Conservation (phyloP, 2,113 vertebrate genomes). For the Cromileptes altivelis region DNA sequence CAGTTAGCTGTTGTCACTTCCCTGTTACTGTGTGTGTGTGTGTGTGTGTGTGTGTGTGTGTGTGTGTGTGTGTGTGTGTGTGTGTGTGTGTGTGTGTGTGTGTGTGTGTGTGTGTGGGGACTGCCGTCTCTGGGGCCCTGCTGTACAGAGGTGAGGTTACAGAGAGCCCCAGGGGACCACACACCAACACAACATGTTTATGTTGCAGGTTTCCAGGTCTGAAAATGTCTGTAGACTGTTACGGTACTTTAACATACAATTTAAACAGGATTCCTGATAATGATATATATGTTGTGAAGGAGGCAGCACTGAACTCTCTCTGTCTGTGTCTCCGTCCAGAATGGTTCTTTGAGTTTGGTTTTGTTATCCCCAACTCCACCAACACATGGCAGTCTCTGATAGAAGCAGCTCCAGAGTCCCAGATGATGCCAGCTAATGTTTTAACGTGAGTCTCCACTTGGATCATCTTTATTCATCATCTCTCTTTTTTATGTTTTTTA, state of each 20-base stretch:
- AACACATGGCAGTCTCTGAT: slow-evolving; percentile 99
- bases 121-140: slow-evolving; percentile 13
- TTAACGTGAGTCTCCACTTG: slow-evolving; percentile 92
- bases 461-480: neutral
- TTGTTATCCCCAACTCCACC: slow-evolving; percentile 99
- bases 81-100: no score
- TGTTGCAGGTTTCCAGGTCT: slow-evolving; percentile 19
- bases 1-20: slow-evolving; percentile 7
- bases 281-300: neutral
- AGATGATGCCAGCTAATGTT: slow-evolving; percentile 99
- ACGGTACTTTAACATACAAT: neutral
- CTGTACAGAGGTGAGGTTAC: slow-evolving; percentile 6
- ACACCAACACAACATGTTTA: slow-evolving; percentile 55
- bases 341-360: slow-evolving; percentile 99
- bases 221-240: neutral
- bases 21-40: slow-evolving; percentile 24
- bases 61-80: no score
- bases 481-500: neutral
- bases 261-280: neutral
- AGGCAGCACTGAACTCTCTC: slow-evolving; percentile 10
- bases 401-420: slow-evolving; percentile 98
- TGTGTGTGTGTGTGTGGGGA: slow-evolving; percentile 7
- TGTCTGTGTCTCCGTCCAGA: slow-evolving; percentile 84
- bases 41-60: neutral
- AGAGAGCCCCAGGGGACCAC: slow-evolving; percentile 6